Base-by-base conservation (phyloP, 2,888 invertebrate species). In the Lysandra coridon region DNA sequence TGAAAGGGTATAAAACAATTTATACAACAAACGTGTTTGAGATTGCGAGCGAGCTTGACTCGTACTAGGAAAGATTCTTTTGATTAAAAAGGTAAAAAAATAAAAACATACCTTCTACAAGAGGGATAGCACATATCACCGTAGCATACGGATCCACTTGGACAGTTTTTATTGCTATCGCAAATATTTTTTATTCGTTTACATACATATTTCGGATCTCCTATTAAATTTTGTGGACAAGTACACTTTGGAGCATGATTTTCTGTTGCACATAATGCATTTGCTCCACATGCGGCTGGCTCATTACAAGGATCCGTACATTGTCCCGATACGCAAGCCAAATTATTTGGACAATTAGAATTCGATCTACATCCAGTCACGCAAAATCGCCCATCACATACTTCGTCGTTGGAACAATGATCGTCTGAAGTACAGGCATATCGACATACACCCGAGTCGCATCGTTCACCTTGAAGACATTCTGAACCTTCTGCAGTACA, bases 331-430 rank as follows among this genome's bases (percentile, higher is more conserved):
- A 96, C 89, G 85, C 98, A 98, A n/a, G 96, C 95, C 82, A 96
- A 95, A 83, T 96, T 95, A 79, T 95, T 92, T 1, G 97, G 95
- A 87, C 98, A 98, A 78, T 97, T 97, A 3, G 96, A 95, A 88
- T 98, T 96, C 10, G 97, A 96, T 86, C 98, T 96, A 87, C 98
- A 98, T 74, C 98, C 98, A 69, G 96, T 95, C 12, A 96, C 91
- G 87, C 98, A 98, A 80, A 97, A 95, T 49, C 98, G 94, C 44
- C 97, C 97, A 86, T 98, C 96, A 85, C 98, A 98, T 79, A 98
- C 96, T 92, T 98, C 98, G 62, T 97, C 98, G 83, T 96, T 97
- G 78, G 97, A 96, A 85, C 98, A 98, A 86, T 98, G 98, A 83
- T 97, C 97, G 86, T 98, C 98, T 79, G 96, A 96, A 78, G 97